Evolutionary conservation across 2,113 vertebrate species (phyloP).

Genomic region (Tetraodon nigroviridis): DNA sequence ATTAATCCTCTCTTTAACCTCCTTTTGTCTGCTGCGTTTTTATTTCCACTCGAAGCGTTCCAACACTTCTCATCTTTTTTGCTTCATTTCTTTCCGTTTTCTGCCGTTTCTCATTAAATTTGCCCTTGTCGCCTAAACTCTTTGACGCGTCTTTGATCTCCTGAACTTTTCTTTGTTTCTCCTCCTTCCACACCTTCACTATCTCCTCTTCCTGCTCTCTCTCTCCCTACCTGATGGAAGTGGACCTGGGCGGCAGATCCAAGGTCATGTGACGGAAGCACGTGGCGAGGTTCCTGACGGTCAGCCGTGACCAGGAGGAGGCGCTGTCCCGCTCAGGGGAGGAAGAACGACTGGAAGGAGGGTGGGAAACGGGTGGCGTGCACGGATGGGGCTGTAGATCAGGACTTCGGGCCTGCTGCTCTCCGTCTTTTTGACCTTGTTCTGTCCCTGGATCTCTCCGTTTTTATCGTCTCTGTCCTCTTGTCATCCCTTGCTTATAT

Average conservation of each 20-base stretch:
- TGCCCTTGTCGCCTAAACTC: not conserved
- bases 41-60: no score
- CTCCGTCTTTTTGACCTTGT: not conserved
- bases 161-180: not conserved
- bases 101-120: not conserved
- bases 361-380: no score
- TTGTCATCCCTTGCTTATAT: conserved; percentile 10
- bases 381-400: no score
- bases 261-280: no score
- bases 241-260: no score
- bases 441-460: not conserved
- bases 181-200: not conserved
- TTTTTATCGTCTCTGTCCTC: conserved; percentile 8
- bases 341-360: no score
- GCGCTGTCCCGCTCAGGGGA: no score
- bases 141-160: not conserved
- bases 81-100: not conserved
- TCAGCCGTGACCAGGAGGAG: no score
- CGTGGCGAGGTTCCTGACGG: no score
- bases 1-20: not conserved
- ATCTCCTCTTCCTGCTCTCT: not conserved
- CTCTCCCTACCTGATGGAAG: not conserved
- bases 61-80: not conserved
- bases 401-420: not conserved
- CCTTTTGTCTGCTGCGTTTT: not conserved